Evolutionary conservation across 2,888 invertebrate genomes (phyloP).

Genomic region (Trachelus tabidus): DNA sequence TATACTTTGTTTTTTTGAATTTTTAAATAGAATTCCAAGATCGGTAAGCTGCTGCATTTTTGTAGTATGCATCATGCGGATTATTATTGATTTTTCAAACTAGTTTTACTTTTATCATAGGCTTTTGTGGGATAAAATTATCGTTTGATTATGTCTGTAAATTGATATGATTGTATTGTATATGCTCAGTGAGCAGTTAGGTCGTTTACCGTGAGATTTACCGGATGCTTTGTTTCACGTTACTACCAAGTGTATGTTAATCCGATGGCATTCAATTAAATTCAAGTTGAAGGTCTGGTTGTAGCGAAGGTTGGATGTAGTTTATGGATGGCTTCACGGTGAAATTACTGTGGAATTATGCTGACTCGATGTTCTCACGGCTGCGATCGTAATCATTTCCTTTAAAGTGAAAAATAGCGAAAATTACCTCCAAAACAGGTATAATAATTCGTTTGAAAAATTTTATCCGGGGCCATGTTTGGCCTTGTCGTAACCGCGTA

Average conservation of each 20-base stretch:
- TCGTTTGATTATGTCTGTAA: no score
- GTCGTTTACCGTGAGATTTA: neutral
- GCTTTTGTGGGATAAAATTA: no score
- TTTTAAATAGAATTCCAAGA: neutral
- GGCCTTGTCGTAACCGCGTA: neutral
- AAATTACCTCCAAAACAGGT: neutral
- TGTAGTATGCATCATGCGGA: no score
- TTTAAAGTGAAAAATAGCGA: neutral
- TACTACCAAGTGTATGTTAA: neutral
- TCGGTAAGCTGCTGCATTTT: no score
- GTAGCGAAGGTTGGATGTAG: neutral
- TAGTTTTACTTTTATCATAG: no score
- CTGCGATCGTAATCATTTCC: neutral
- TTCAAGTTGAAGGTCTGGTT: slow-evolving; percentile 41
- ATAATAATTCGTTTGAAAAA: neutral
- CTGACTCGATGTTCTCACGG: neutral
- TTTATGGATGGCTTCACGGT: slow-evolving; percentile 2
- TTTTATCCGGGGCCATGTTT: neutral
- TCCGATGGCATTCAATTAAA: slow-evolving; percentile 17
- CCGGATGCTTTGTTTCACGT: neutral
- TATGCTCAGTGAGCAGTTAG: neutral
- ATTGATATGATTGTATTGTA: neutral
- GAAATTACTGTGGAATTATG: neutral
- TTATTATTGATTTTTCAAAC: no score
- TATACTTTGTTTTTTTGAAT: neutral